Conservation (phyloP, 2,888 invertebrate genomes). For the Agrochola lychnidis region DNA sequence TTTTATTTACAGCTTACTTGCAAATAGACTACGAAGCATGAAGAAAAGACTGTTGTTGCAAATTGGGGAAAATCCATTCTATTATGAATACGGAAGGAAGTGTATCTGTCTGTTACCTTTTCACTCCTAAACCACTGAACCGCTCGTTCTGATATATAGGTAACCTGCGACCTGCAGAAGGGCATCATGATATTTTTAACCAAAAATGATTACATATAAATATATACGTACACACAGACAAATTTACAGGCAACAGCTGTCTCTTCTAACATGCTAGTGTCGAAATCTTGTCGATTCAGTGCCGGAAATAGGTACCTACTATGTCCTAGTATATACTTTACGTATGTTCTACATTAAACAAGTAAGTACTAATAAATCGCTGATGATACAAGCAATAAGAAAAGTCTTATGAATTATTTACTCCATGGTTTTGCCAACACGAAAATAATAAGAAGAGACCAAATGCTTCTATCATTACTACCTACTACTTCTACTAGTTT, state of each 20-base stretch:
- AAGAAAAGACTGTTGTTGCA: background rate
- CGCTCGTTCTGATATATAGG: background rate
- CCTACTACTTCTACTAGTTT: background rate
- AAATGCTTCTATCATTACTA: slow-evolving; percentile 28
- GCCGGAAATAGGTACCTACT: background rate
- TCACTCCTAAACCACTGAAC: background rate
- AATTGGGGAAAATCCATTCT: background rate
- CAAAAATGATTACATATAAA: background rate
- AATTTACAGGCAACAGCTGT: background rate
- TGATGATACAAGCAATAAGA: slow-evolving; percentile 9
- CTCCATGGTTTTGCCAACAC: slow-evolving; percentile 25
- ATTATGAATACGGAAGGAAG: background rate
- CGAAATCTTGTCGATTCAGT: background rate
- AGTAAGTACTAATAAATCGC: slow-evolving; percentile 23
- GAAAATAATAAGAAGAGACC: slow-evolving; percentile 27
- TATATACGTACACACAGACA: too few relatives aligned
- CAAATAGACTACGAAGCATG: background rate
- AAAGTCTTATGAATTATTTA: slow-evolving; percentile 47
- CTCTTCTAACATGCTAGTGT: background rate
- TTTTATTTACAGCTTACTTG: background rate
- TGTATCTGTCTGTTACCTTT: background rate
- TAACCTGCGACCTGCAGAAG: background rate
- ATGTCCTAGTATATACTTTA: background rate
- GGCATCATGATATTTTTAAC: background rate
- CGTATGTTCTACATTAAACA: background rate